phyloP scores from a whole-genome alignment of 1,140 invertebrate species.

The Diploscapter pachys region DNA sequence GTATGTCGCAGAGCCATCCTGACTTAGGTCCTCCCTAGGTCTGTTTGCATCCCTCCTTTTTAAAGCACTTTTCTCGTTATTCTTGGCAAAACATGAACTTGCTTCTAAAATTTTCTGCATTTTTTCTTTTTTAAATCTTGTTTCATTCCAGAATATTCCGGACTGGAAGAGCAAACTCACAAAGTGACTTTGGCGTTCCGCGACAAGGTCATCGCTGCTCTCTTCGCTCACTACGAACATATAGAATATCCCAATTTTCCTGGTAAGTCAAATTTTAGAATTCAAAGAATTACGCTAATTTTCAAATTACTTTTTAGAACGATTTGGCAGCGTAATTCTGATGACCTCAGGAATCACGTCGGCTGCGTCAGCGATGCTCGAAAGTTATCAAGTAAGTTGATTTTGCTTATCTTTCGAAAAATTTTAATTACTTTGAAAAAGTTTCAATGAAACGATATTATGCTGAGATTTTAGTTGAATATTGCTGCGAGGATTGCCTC shows the following conservation, averaged over 20 bases:
- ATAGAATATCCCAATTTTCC: conserved; percentile 46
- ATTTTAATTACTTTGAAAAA: too few species aligned
- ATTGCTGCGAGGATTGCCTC: too few species aligned
- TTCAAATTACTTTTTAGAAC: conserved; percentile 34
- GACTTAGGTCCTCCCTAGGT: too few species aligned
- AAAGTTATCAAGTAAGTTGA: conserved; percentile 48
- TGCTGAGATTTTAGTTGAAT: too few species aligned
- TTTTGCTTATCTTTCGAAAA: neutral
- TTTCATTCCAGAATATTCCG: conserved; percentile 15
- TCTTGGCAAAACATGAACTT: neutral
- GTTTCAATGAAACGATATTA: too few species aligned
- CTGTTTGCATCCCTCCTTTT: too few species aligned
- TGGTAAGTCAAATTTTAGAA: conserved; percentile 17
- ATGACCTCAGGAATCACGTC: conserved; percentile 56
- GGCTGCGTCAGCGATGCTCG: conserved; percentile 54
- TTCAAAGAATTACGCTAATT: too few species aligned
- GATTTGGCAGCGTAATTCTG: conserved; percentile 55
- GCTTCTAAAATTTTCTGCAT: neutral
- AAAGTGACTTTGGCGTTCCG: conserved; percentile 43
- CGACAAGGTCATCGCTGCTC: conserved; percentile 44
- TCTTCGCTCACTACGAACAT: conserved; percentile 51
- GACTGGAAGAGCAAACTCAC: conserved; percentile 42
- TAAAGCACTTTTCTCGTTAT: neutral
- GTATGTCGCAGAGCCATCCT: too few species aligned
- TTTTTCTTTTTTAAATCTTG: neutral